A percentile compares a stretch with the other conserved stretches of the same genome.
Conservation (phyloP, 2,797 vertebrate species). For the Anniella stebbinsi region DNA sequence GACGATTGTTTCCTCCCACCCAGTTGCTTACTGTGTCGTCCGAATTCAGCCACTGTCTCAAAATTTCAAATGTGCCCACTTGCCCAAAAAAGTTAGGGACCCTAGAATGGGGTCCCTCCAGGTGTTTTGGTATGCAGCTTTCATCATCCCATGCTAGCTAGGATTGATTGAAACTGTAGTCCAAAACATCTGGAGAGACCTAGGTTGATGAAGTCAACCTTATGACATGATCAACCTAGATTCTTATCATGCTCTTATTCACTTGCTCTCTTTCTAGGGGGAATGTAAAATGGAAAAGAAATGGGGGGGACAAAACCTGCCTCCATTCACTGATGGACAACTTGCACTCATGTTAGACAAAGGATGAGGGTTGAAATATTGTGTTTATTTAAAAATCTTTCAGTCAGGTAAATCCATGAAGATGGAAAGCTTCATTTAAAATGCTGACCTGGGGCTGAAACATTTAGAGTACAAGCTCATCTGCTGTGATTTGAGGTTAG, state of each 20-base stretch:
- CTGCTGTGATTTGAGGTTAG: not conserved
- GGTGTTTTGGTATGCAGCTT: not conserved
- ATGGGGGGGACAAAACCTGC: too few species aligned
- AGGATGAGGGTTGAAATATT: not conserved
- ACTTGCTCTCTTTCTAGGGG: not conserved
- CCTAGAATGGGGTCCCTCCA: not conserved
- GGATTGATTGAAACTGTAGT: not conserved
- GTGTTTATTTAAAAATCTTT: slow-evolving; percentile 32
- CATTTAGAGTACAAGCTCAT: slow-evolving; percentile 43
- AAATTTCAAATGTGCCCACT: too few species aligned
- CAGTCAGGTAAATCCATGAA: not conserved
- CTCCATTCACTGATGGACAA: slow-evolving; percentile 1
- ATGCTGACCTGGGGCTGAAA: slow-evolving; percentile 17
- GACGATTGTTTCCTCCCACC: too few species aligned
- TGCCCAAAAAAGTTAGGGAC: too few species aligned
- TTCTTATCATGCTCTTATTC: not conserved
- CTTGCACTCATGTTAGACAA: rapidly evolving
- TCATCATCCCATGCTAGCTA: not conserved
- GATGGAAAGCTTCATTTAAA: slow-evolving; percentile 24
- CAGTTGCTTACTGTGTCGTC: too few species aligned
- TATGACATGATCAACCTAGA: not conserved
- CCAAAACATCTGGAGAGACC: not conserved
- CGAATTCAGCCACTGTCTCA: too few species aligned
- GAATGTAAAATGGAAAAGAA: not conserved
- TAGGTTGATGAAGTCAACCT: not conserved